Evolutionary conservation across 2,797 vertebrate species (phyloP).

Genomic region (Cygnus olor): DNA sequence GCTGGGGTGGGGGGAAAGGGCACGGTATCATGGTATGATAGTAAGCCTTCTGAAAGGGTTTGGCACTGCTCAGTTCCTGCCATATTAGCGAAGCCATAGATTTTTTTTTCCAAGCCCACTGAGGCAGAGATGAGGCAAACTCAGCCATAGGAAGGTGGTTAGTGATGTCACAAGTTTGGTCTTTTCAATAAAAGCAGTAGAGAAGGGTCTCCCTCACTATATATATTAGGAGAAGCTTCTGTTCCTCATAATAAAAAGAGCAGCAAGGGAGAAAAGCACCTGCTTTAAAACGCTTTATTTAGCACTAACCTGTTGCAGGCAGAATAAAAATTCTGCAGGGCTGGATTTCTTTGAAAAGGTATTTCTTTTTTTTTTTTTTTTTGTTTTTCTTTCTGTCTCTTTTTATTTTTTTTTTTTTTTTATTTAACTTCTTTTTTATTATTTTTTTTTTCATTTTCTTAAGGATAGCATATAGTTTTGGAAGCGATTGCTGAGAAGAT

Average conservation of each 20-base stretch:
- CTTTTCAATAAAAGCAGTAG: slow-evolving; percentile 68
- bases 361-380: background rate
- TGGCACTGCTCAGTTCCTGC: slow-evolving; percentile 32
- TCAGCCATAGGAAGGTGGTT: slow-evolving; percentile 71
- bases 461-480: slow-evolving; percentile 40
- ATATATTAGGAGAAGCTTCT: slow-evolving; percentile 68
- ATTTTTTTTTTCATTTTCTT: background rate
- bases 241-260: slow-evolving; percentile 24
- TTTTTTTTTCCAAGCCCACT: slow-evolving; percentile 44
- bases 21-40: background rate
- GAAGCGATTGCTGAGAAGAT: slow-evolving; percentile 55
- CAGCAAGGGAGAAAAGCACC: slow-evolving; percentile 43
- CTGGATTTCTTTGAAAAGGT: background rate
- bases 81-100: background rate
- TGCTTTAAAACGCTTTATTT: slow-evolving; percentile 47
- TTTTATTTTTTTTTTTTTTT: background rate
- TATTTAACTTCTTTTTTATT: background rate
- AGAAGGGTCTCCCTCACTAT: slow-evolving; percentile 52
- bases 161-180: slow-evolving; percentile 75
- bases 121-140: slow-evolving; percentile 59
- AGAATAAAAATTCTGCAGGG: background rate
- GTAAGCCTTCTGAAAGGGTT: background rate
- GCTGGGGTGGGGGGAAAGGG: too few relatives aligned
- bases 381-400: background rate
- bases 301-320: background rate